Percentiles rank a stretch among this genome's conserved stretches.
Conservation (phyloP, 1,140 invertebrate genomes). For the Paraescarpia echinospica region DNA sequence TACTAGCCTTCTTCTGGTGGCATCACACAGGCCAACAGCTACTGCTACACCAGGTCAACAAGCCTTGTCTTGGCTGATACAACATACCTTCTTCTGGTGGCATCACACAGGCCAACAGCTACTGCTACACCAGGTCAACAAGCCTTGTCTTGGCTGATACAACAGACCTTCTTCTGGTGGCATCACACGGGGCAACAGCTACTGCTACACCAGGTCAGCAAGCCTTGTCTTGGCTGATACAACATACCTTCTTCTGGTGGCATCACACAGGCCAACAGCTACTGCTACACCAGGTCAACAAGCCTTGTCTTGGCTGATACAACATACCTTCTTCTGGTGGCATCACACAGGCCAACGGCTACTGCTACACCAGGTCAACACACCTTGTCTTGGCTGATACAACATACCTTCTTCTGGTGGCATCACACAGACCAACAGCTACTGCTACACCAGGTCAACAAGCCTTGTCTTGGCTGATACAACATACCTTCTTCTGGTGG, state of each 20-base stretch:
- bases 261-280: constrained; percentile 81
- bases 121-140: constrained; percentile 38
- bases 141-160: not conserved
- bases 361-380: constrained; percentile 39
- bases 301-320: not conserved
- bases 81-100: constrained; percentile 82
- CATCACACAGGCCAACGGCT: constrained; percentile 79
- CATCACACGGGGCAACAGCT: constrained; percentile 79
- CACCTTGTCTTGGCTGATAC: not conserved
- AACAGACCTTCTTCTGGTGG: constrained; percentile 82
- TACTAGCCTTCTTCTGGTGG: constrained; percentile 90
- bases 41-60: constrained; percentile 38
- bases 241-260: constrained; percentile 82
- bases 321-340: constrained; percentile 76
- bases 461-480: not conserved
- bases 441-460: constrained; percentile 39
- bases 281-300: constrained; percentile 38
- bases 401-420: constrained; percentile 76
- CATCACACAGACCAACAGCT: constrained; percentile 79
- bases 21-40: constrained; percentile 81
- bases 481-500: constrained; percentile 76
- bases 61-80: not conserved
- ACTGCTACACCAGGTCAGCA: constrained; percentile 38
- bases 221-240: not conserved
- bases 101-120: constrained; percentile 81